phyloP scores from a whole-genome alignment of 2,888 invertebrate species.

The Pterostichus madidus region DNA sequence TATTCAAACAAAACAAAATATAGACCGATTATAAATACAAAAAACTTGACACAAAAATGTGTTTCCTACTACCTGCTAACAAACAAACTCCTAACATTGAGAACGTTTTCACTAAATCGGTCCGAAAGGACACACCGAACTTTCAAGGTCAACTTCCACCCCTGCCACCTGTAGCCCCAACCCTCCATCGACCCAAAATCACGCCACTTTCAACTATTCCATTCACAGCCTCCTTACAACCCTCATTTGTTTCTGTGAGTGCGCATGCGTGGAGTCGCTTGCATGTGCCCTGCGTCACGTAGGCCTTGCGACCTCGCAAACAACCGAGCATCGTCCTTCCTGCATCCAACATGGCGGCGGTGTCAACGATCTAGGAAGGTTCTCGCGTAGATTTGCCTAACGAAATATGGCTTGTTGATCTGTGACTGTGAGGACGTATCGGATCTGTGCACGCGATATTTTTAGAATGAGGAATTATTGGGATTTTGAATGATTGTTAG shows the following conservation, averaged over 20 bases:
- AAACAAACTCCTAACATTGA: too few species aligned
- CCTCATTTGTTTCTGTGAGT: neutral
- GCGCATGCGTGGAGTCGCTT: neutral
- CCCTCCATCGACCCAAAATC: conserved; percentile 30
- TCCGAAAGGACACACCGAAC: too few species aligned
- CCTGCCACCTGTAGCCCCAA: conserved; percentile 29
- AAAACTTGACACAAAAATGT: too few species aligned
- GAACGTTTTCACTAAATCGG: too few species aligned
- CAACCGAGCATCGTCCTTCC: conserved; percentile 42
- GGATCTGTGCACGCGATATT: neutral
- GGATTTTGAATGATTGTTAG: conserved; percentile 14
- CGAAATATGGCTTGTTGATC: neutral
- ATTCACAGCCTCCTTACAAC: conserved; percentile 7
- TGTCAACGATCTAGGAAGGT: conserved; percentile 32
- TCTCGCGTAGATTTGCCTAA: conserved; percentile 4
- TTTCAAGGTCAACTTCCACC: conserved; percentile 14
- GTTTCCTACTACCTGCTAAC: too few species aligned
- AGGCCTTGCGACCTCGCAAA: conserved; percentile 33
- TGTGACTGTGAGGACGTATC: neutral
- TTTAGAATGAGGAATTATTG: conserved; percentile 18
- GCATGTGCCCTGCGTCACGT: conserved; percentile 37
- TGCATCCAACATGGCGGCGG: conserved; percentile 42
- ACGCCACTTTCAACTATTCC: conserved; percentile 13
- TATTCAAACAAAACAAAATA: too few species aligned
- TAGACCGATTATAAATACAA: too few species aligned